These are phyloP conservation scores for Zosterops lateralis DNA, from an alignment of 2,113 vertebrate species.

Conservation along the genomic window DNA sequence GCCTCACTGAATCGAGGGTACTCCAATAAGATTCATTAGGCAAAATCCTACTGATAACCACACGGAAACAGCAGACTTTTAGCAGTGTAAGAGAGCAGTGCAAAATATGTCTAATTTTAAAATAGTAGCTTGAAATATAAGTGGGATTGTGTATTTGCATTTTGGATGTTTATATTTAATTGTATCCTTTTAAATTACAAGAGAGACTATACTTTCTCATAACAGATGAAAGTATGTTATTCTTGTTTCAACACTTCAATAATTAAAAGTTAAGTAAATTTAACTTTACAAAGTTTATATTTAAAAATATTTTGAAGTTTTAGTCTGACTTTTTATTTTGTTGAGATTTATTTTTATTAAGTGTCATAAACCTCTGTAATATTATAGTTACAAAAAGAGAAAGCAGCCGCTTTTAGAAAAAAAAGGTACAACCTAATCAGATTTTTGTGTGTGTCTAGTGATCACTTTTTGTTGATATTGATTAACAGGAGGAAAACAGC, in stretches of 20 bases:
- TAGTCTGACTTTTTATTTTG: neutral
- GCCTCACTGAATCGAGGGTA: neutral
- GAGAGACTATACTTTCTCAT: neutral
- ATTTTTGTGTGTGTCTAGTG: neutral
- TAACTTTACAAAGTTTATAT: neutral
- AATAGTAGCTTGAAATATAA: neutral
- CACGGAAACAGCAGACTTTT: neutral
- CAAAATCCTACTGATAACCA: neutral
- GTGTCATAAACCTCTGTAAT: neutral
- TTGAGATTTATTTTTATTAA: neutral
- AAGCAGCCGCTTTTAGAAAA: neutral
- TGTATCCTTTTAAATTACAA: neutral
- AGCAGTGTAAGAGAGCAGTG: neutral
- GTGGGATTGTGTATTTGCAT: neutral
- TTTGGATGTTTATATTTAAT: neutral
- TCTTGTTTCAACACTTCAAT: neutral
- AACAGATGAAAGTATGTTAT: neutral
- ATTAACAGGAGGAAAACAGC: conserved; percentile 13
- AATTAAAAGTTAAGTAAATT: neutral
- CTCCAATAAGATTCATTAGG: neutral
- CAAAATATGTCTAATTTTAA: neutral
- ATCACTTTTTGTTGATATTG: neutral
- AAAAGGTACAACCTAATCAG: neutral
- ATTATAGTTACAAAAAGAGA: neutral
- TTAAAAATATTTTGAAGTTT: neutral